phyloP scores from a whole-genome alignment of 1,140 invertebrate species.

The Lanistes nyassanus region DNA sequence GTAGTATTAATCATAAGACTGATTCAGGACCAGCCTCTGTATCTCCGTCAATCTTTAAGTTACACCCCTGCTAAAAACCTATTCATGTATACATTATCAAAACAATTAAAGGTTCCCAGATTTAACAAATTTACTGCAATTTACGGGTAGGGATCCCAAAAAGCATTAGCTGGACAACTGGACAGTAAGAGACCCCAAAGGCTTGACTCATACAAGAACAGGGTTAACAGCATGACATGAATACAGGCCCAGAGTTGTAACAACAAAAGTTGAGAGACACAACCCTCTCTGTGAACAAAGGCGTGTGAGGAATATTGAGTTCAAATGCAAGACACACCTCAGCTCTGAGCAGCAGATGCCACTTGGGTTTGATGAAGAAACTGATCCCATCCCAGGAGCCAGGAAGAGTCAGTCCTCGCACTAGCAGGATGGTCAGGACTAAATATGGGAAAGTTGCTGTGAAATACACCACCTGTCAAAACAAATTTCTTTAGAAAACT shows the following conservation, averaged over 20 bases:
- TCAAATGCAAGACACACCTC: conserved; percentile 70
- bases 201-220: no score
- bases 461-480: conserved; percentile 85
- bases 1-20: no score
- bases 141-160: no score
- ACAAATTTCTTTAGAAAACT: no score
- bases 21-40: no score
- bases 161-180: no score
- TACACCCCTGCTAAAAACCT: no score
- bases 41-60: no score
- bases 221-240: not conserved
- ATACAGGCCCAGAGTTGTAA: not conserved
- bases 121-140: no score
- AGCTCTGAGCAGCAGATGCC: conserved; percentile 83
- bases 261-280: not conserved
- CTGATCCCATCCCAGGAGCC: conserved; percentile 63
- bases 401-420: conserved; percentile 63
- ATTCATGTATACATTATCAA: no score
- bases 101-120: no score
- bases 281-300: not conserved
- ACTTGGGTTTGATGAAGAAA: conserved; percentile 86
- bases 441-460: conserved; percentile 73
- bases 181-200: no score
- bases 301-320: not conserved
- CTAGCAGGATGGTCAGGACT: conserved; percentile 65